A percentile compares a stretch with the other conserved stretches of the same genome.
These are phyloP conservation scores for Nebria ingens DNA, from an alignment of 1,140 invertebrate genomes.

Conservation along the genomic window DNA sequence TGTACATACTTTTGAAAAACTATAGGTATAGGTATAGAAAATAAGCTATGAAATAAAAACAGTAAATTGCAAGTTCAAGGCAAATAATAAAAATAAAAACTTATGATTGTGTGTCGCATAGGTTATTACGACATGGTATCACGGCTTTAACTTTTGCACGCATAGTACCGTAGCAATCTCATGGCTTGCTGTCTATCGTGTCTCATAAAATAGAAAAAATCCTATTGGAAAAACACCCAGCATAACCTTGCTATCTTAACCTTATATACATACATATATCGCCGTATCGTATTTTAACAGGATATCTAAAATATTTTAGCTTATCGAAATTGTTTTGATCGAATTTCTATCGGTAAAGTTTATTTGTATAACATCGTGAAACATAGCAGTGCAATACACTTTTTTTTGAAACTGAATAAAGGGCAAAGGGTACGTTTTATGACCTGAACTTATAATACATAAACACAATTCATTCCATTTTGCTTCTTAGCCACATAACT, in stretches of 20 bases:
- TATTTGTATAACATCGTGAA: neutral
- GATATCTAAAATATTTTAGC: conserved; percentile 3
- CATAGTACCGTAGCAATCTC: too few species aligned
- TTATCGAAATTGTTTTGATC: conserved; percentile 2
- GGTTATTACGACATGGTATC: neutral
- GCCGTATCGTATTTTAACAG: conserved; percentile 1
- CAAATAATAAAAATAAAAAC: conserved; percentile 6
- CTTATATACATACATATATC: neutral
- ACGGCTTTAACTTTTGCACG: too few species aligned
- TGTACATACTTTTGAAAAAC: neutral
- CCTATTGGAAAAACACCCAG: neutral
- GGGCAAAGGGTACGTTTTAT: too few species aligned
- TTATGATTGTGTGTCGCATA: neutral
- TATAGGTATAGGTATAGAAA: too few species aligned
- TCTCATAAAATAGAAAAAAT: neutral
- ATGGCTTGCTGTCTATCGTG: neutral
- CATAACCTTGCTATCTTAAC: neutral
- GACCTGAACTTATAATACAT: neutral
- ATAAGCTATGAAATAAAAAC: too few species aligned
- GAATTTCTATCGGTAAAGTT: neutral
- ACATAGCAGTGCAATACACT: neutral
- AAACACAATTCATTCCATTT: neutral
- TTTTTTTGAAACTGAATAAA: too few species aligned
- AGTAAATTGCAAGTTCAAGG: too few species aligned
- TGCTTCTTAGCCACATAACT: neutral